Conservation (phyloP, 2,797 vertebrate genomes). For the Schizothorax lantsangensis region DNA sequence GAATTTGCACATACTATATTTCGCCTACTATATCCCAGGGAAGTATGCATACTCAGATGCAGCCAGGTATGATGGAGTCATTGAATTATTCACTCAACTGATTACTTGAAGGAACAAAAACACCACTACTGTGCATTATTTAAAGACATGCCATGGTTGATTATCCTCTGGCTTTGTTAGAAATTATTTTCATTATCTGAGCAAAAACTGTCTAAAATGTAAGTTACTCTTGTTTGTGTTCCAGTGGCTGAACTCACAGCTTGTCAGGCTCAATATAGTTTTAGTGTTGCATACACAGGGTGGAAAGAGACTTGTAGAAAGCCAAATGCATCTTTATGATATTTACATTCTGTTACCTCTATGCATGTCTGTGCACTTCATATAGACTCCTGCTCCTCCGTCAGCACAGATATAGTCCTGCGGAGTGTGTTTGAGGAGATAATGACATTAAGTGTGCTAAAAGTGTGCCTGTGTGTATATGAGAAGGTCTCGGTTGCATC, state of each 20-base stretch:
- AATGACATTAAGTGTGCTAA: conserved; percentile 32
- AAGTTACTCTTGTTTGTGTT: neutral
- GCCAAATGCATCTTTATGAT: conserved; percentile 5
- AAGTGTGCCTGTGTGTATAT: conserved; percentile 19
- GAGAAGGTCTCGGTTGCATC: neutral
- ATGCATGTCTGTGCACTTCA: neutral
- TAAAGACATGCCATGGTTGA: neutral
- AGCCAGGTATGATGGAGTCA: no score
- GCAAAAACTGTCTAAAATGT: neutral
- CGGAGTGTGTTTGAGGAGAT: conserved; percentile 9
- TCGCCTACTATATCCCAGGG: no score
- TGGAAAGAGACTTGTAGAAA: conserved; percentile 16
- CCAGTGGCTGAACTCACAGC: conserved; percentile 18
- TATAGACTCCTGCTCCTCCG: neutral
- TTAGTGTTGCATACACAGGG: conserved; percentile 11
- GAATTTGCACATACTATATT: no score
- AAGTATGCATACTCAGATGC: no score
- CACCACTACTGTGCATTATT: no score
- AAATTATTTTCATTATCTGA: neutral
- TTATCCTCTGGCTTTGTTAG: neutral
- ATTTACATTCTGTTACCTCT: conserved; percentile 8
- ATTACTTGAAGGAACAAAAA: no score
- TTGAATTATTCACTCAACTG: no score
- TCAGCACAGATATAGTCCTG: conserved; percentile 1
- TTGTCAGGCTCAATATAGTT: neutral